These are phyloP conservation scores for Lepus europaeus DNA, from an alignment of 2,113 vertebrate species.

Conservation along the genomic window DNA sequence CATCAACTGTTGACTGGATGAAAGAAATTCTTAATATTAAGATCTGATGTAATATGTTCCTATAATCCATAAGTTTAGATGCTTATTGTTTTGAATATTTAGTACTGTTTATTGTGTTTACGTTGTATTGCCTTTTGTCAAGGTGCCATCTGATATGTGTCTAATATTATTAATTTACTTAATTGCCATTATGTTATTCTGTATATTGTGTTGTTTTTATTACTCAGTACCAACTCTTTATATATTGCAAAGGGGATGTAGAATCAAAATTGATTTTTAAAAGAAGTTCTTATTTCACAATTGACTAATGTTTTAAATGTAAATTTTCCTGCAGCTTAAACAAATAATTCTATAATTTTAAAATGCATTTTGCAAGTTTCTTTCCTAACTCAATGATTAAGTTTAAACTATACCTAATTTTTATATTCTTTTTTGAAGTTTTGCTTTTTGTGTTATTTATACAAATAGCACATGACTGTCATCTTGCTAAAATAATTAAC, in stretches of 20 bases:
- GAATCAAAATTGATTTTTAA: not conserved
- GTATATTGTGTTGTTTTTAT: not conserved
- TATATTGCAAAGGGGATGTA: not conserved
- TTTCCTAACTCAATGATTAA: not conserved
- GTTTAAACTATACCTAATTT: not conserved
- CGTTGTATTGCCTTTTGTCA: not conserved
- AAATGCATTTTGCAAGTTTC: not conserved
- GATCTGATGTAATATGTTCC: not conserved
- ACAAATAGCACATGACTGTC: not conserved
- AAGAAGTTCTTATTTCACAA: no score
- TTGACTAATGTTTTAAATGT: not conserved
- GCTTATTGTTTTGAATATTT: not conserved
- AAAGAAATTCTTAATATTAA: no score
- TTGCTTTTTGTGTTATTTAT: not conserved
- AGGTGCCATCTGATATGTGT: not conserved
- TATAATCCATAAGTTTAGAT: not conserved
- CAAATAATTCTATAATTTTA: not conserved
- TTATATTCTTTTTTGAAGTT: not conserved
- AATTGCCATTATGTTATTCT: not conserved
- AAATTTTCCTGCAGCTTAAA: not conserved
- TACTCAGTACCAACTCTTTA: not conserved
- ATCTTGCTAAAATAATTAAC: not conserved
- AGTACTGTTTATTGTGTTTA: not conserved
- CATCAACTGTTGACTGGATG: no score
- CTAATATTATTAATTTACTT: not conserved